These are phyloP conservation scores for Pseudochromis fuscus DNA, from an alignment of 2,797 vertebrate genomes.

Conservation along the genomic window DNA sequence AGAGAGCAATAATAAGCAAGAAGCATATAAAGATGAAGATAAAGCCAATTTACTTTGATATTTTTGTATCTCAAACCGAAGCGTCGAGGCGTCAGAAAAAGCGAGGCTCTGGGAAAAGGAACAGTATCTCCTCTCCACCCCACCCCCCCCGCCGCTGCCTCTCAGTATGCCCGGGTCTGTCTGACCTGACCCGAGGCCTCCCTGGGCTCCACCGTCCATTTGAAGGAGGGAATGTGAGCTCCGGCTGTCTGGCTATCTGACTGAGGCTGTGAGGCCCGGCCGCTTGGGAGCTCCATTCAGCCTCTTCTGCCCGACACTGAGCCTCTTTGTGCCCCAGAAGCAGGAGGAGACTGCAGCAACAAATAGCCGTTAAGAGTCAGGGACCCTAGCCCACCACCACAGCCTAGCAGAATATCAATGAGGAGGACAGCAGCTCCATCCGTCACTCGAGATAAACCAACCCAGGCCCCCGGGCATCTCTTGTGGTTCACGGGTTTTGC, in stretches of 20 bases:
- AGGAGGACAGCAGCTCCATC: conserved; percentile 67
- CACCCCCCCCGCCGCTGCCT: conserved; percentile 40
- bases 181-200: conserved; percentile 74
- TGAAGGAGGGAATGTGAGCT: conserved; percentile 80
- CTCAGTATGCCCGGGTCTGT: conserved; percentile 61
- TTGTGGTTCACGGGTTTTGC: conserved; percentile 36
- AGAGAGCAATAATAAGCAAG: conserved; percentile 77
- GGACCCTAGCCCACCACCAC: conserved; percentile 55
- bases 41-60: conserved; percentile 61
- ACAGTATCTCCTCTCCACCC: conserved; percentile 53
- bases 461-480: conserved; percentile 48
- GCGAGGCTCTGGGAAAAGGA: conserved; percentile 48
- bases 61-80: conserved; percentile 56
- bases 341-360: conserved; percentile 81
- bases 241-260: conserved; percentile 71
- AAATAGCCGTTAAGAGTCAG: conserved; percentile 84
- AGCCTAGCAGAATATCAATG: conserved; percentile 76
- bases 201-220: conserved; percentile 68
- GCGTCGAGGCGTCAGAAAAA: conserved; percentile 16
- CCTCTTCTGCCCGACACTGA: conserved; percentile 82
- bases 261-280: conserved; percentile 68
- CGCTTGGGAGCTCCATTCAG: conserved; percentile 83
- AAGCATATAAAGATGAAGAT: conserved; percentile 43
- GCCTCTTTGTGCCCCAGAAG: conserved; percentile 82
- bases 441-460: conserved; percentile 59